phyloP scores from a whole-genome alignment of 2,797 vertebrate genomes.

The Coregonus suidteri region DNA sequence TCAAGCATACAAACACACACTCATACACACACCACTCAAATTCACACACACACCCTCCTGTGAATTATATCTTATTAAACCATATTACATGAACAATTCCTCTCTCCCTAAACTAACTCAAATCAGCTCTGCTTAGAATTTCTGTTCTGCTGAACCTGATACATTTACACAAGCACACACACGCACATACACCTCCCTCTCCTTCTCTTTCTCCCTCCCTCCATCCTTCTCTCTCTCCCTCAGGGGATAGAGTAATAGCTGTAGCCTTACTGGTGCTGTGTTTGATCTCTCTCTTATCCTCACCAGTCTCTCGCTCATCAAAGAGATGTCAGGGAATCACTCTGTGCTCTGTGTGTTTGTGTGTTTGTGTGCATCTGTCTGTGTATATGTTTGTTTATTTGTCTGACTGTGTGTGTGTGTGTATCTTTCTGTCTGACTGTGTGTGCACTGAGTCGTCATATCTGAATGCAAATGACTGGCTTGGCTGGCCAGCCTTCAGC shows the following conservation, averaged over 20 bases:
- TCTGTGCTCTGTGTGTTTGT: background rate
- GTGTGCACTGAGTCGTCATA: background rate
- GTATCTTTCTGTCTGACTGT: background rate
- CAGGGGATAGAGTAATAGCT: constrained; percentile 67
- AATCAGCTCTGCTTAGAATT: constrained; percentile 57
- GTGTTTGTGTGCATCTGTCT: background rate
- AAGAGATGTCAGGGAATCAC: constrained; percentile 53
- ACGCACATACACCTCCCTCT: constrained; percentile 34
- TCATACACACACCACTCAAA: constrained; percentile 5
- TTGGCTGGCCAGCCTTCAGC: background rate
- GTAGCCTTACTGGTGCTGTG: constrained; percentile 62
- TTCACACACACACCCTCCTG: background rate
- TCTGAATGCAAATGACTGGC: constrained; percentile 5
- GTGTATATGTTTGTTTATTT: background rate
- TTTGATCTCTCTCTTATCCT: constrained; percentile 68
- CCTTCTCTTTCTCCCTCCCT: background rate
- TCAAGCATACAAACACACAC: background rate
- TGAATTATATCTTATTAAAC: constrained; percentile 54
- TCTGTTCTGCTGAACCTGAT: constrained; percentile 58
- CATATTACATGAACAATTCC: constrained; percentile 59
- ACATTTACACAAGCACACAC: constrained; percentile 53
- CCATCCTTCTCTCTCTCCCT: constrained; percentile 41
- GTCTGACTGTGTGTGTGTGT: background rate
- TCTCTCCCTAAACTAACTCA: constrained; percentile 54
- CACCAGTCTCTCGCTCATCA: constrained; percentile 54